Base-by-base conservation (phyloP, 2,797 vertebrate genomes). In the Chelon labrosus region DNA sequence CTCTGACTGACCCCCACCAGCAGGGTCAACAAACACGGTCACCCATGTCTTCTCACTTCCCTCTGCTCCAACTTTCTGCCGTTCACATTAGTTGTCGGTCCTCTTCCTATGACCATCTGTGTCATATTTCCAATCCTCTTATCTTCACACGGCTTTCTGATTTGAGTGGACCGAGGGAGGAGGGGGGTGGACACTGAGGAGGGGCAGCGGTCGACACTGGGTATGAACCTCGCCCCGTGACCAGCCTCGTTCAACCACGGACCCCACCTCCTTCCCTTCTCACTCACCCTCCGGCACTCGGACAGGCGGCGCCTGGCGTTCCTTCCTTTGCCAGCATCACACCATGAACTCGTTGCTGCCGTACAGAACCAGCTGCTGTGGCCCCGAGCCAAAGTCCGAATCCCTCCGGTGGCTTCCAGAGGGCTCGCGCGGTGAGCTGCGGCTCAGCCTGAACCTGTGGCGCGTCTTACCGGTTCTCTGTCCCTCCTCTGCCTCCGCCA, bases 261-360 rank as follows among this genome's bases (percentile, higher is more conserved):
- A 55, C 75, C 57, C 73, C 38, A 60, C 71, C 57, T 65, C 75
- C 68, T 75, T 60, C 62, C 55, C n/a, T 17, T 59, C 61, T 57
- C 4, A 14, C 44, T 7, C 79, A 14, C 35, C 38, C 35, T 67
- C 63, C 71, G 20, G 69, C 2, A 4, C 53, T 54, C 4, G 3
- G 31, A 58, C 64, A 67, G 71, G 77, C 16, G 27, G 62, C 38
- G 11, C 51, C 51, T 4, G 37, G 35, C 20, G 35, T 57, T 65
- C 37, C 44, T 19, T 63, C 41, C 38, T 52, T 42, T 62, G 38
- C 10, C 4, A 0, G 44, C 53, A 70, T 99, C 94, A 98, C 83
- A 99, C 97, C 97, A 99, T 97, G 87, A 98, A 99, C 87, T 98
- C 97, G 0, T 97, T 97, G 91, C 90, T 97, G 82, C 96, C 97